Evolutionary conservation across 2,797 vertebrate genomes (phyloP), one percentile per base, ranked within the genome.

Genomic region (Lateolabrax maculatus): DNA sequence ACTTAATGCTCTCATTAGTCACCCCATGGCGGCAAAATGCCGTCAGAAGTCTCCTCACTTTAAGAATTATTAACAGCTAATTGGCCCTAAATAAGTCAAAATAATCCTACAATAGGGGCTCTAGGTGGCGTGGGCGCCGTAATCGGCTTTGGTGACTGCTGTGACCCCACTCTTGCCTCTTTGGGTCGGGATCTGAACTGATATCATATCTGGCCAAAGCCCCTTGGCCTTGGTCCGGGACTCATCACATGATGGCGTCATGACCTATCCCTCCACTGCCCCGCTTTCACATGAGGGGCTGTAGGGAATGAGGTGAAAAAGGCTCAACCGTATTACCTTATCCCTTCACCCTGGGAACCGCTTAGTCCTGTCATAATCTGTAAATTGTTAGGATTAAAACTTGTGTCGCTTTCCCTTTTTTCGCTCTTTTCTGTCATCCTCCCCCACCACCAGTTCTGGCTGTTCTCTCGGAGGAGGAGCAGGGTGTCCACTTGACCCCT

Each of bases 31-130:
- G 71, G 84, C 73, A 83, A 92, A 90, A 94, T 92, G 92, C 90
- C 86, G 78, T 87, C 67, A 93, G 83, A 87, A 85, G 88, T 92
- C 84, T 87, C 83, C 88, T 92, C 44, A 85, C 93, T 91, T 95
- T 87, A 86, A 87, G 89, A 92, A 93, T 93, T 93, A 94, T 94
- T 94, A 93, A 93, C 90, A 91, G 89, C 84, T 96, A 95, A 95
- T 94, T 94, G 89, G 90, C 77, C 90, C 89, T 67, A 93, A 90
- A 93, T 93, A 91, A 93, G 79, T 93, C 88, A 78, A 80, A 86
- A 81, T 95, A 92, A 95, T 94, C 92, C 89, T 46, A 27, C 18
- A 51, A 87, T 81, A 81, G 72, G 61, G 85, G 76, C 89, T 88
- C 79, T 70, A 53, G 79, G 74, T 84, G 83, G 89, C 25, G 61